Conservation (phyloP, 2,888 invertebrate species). For the Stenichneumon culpator region DNA sequence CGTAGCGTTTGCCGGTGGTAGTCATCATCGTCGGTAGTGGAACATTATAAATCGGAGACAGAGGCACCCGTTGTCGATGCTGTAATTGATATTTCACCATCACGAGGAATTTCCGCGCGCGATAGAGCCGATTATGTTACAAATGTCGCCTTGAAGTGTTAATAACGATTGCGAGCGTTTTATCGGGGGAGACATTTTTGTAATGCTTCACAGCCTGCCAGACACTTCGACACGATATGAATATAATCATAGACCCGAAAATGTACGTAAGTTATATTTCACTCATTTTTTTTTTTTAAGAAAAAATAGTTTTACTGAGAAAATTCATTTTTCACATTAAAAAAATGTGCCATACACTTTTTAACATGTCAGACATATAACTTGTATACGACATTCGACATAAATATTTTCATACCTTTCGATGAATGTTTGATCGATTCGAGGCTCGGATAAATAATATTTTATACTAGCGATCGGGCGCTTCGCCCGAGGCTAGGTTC, state of each 20-base stretch:
- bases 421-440: background rate
- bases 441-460: background rate
- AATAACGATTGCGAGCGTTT: constrained; percentile 24
- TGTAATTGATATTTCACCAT: constrained; percentile 48
- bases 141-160: constrained; percentile 54
- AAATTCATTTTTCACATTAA: too few relatives aligned
- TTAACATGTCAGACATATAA: too few relatives aligned
- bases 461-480: too few relatives aligned
- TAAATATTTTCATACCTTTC: background rate
- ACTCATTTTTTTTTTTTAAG: background rate
- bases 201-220: background rate
- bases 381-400: background rate
- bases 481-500: too few relatives aligned
- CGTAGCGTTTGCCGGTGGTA: background rate
- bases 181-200: background rate
- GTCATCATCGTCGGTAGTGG: background rate
- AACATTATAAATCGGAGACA: constrained; percentile 40
- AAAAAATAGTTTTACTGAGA: too few relatives aligned
- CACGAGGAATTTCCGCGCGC: constrained; percentile 42
- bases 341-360: too few relatives aligned
- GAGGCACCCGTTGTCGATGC: constrained; percentile 60
- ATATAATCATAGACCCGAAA: too few relatives aligned
- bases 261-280: background rate
- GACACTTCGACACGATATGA: background rate
- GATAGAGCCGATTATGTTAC: constrained; percentile 42